These are phyloP conservation scores for Ephydatia muelleri DNA, from an alignment of 37 sponge, comb jelly and placozoan species.

Conservation along the genomic window DNA sequence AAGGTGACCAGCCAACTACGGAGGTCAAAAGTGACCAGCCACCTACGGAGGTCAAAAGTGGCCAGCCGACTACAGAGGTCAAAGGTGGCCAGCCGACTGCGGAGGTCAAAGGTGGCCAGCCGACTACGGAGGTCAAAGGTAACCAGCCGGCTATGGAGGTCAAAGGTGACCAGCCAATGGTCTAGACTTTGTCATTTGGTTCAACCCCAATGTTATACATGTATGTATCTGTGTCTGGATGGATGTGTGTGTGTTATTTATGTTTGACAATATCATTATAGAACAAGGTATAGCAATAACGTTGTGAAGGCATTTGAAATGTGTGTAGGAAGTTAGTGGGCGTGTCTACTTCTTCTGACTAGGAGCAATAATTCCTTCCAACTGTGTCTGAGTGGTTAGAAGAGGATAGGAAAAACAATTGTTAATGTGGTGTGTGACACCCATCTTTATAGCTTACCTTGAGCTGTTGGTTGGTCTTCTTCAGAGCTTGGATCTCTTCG, in stretches of 20 bases:
- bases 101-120: no score
- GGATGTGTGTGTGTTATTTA: not conserved
- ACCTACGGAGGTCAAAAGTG: no score
- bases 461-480: conserved; percentile 95
- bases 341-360: conserved; percentile 76
- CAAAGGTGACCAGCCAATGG: no score
- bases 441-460: conserved; percentile 37
- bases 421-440: not conserved
- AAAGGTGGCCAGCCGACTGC: no score
- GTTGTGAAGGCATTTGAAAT: not conserved
- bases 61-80: no score
- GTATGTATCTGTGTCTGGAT: not conserved
- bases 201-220: no score
- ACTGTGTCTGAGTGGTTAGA: conserved; percentile 68
- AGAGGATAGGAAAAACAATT: not conserved
- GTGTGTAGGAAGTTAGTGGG: not conserved
- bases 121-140: no score
- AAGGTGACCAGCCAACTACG: no score
- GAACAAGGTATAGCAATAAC: not conserved
- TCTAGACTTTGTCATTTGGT: no score
- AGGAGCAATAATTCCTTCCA: conserved; percentile 97
- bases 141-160: no score
- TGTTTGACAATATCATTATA: not conserved
- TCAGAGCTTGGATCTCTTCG: conserved; percentile 92
- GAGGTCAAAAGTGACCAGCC: no score